Evolutionary conservation across 2,113 vertebrate species (phyloP).

Genomic region (Heloderma charlesbogerti): DNA sequence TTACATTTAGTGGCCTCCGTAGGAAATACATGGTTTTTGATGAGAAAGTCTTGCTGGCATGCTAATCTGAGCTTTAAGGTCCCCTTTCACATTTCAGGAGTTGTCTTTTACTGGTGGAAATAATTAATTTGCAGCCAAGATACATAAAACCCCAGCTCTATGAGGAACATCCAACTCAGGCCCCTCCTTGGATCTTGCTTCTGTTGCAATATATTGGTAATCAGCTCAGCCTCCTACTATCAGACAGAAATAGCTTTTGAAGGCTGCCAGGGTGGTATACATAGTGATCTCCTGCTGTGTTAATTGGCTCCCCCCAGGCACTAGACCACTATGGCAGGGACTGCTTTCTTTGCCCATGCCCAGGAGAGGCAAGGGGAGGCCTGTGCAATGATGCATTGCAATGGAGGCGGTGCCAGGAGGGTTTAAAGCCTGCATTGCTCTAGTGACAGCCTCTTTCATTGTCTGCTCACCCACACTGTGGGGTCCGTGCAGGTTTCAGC

Average conservation of each 20-base stretch:
- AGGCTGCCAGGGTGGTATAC: constrained; percentile 7
- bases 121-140: background rate
- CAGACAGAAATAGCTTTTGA: background rate
- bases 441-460: too few species aligned
- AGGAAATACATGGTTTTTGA: background rate
- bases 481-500: too few species aligned
- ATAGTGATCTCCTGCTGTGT: background rate
- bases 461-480: too few species aligned
- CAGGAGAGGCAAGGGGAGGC: too few species aligned
- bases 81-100: background rate
- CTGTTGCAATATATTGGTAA: constrained; percentile 15
- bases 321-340: too few species aligned
- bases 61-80: background rate
- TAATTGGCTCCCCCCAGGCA: background rate
- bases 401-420: too few species aligned
- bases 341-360: too few species aligned
- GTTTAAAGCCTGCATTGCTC: too few species aligned
- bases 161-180: background rate
- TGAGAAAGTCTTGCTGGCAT: background rate
- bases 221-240: background rate
- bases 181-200: background rate
- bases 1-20: background rate
- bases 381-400: too few species aligned
- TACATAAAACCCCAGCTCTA: background rate
- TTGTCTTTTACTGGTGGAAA: background rate